These are phyloP conservation scores for Latheticus oryzae DNA, from an alignment of 2,888 invertebrate species.

Conservation along the genomic window DNA sequence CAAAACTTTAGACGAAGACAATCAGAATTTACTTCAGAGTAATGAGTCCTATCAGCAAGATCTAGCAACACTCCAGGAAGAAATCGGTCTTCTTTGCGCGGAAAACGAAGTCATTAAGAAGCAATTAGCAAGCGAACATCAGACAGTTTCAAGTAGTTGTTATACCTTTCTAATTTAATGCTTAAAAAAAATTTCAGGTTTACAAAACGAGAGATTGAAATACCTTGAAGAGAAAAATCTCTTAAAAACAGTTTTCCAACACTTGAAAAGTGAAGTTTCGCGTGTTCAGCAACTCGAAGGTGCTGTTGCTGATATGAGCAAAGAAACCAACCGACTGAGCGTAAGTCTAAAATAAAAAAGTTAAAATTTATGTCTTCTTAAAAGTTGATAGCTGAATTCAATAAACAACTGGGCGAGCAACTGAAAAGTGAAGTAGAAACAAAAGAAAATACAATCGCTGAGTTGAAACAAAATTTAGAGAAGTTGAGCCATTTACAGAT, in stretches of 20 bases:
- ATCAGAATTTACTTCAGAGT: constrained; percentile 38
- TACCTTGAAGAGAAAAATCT: constrained; percentile 60
- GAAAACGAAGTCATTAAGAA: constrained; percentile 52
- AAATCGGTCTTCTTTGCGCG: constrained; percentile 50
- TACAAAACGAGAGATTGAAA: constrained; percentile 58
- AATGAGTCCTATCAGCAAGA: constrained; percentile 51
- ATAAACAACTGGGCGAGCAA: constrained; percentile 60
- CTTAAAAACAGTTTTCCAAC: constrained; percentile 58
- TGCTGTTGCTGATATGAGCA: constrained; percentile 55
- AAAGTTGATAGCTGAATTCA: constrained; percentile 62
- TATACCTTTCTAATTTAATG: constrained; percentile 4
- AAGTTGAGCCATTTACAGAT: constrained; percentile 58
- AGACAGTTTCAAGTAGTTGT: constrained; percentile 48
- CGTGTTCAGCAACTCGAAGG: constrained; percentile 59
- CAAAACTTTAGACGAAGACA: constrained; percentile 42
- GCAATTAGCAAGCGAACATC: constrained; percentile 54
- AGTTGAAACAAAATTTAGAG: constrained; percentile 57
- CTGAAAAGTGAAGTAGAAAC: constrained; percentile 58
- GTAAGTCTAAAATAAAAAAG: constrained; percentile 46
- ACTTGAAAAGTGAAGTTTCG: constrained; percentile 57
- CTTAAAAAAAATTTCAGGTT: constrained; percentile 47
- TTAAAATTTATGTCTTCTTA: constrained; percentile 7
- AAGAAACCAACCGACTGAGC: constrained; percentile 60
- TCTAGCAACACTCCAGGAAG: constrained; percentile 51
- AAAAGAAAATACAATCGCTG: constrained; percentile 56